Conservation (phyloP, 92 coral and sea anemone species). For the Galaxea fascicularis region DNA sequence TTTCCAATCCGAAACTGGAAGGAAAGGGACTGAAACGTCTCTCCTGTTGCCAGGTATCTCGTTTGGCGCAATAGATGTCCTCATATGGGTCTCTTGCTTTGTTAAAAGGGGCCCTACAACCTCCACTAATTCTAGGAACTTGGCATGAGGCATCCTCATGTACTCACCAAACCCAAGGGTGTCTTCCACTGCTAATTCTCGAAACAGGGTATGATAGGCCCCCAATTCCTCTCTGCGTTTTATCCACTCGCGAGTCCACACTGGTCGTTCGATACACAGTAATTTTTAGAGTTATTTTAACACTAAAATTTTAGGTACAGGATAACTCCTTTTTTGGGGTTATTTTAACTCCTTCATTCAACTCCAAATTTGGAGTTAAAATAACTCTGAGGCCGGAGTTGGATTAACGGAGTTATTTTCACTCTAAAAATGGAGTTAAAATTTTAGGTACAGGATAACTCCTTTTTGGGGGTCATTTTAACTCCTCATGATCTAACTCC, state of each 20-base stretch:
- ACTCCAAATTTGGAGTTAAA: too few species aligned
- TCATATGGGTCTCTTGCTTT: conserved; percentile 51
- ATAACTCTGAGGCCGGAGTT: too few species aligned
- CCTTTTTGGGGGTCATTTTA: too few species aligned
- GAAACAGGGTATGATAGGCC: conserved; percentile 46
- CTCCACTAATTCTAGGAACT: conserved; percentile 33
- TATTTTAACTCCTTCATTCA: too few species aligned
- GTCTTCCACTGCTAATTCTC: conserved; percentile 44
- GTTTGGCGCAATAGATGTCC: conserved; percentile 34
- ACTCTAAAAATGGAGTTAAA: too few species aligned
- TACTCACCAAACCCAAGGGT: conserved; percentile 48
- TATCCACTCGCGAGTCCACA: conserved; percentile 51
- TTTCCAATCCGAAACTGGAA: conserved; percentile 62
- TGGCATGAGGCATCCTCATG: conserved; percentile 52
- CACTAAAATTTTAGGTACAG: too few species aligned
- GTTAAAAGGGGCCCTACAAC: conserved; percentile 36
- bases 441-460: too few species aligned
- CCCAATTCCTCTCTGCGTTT: conserved; percentile 38
- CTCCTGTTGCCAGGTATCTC: conserved; percentile 62
- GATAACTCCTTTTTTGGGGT: too few species aligned
- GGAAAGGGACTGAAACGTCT: conserved; percentile 47
- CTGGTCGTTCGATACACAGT: conserved; percentile 25
- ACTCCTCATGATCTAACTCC: too few species aligned
- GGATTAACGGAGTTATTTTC: too few species aligned
- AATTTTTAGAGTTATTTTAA: too few species aligned